A percentile compares a stretch with the other conserved stretches of the same genome.
These are phyloP conservation scores for Phoenicopterus ruber DNA, from an alignment of 2,113 vertebrate genomes.

Conservation along the genomic window DNA sequence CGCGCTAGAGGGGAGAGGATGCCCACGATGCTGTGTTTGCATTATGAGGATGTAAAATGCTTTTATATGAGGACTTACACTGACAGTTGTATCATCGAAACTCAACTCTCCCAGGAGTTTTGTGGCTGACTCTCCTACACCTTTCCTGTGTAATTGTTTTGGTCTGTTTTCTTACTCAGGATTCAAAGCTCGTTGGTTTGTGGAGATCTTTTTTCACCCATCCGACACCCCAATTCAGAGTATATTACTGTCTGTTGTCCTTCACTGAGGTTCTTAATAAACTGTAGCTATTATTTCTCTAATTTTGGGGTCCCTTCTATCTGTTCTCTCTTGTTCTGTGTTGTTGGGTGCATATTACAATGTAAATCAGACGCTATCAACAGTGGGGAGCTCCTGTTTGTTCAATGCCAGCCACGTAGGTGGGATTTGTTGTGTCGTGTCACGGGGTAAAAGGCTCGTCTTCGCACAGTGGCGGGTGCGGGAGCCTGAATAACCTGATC, in stretches of 20 bases:
- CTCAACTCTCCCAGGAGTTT: background rate
- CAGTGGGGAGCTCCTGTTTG: background rate
- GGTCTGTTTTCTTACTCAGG: background rate
- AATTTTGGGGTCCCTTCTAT: background rate
- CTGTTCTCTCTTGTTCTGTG: too few relatives aligned
- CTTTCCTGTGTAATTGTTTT: background rate
- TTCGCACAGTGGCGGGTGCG: background rate
- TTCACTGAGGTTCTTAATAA: background rate
- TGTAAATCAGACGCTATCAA: rapidly evolving
- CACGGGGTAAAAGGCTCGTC: background rate
- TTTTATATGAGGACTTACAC: background rate
- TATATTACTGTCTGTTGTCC: background rate
- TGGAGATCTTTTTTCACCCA: background rate
- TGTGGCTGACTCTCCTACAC: background rate
- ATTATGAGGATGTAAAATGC: background rate
- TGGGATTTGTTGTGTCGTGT: background rate
- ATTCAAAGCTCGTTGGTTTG: background rate
- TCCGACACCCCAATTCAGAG: too few relatives aligned
- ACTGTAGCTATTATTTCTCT: background rate
- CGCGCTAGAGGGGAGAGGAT: background rate
- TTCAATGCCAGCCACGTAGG: background rate
- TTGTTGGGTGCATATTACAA: too few relatives aligned
- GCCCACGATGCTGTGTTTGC: background rate
- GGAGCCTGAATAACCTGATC: rapidly evolving
- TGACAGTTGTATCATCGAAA: background rate